A percentile compares a stretch with the other conserved stretches of the same genome.
These are phyloP conservation scores for Deroplatys truncata DNA, from an alignment of 2,888 invertebrate species.

Conservation along the genomic window DNA sequence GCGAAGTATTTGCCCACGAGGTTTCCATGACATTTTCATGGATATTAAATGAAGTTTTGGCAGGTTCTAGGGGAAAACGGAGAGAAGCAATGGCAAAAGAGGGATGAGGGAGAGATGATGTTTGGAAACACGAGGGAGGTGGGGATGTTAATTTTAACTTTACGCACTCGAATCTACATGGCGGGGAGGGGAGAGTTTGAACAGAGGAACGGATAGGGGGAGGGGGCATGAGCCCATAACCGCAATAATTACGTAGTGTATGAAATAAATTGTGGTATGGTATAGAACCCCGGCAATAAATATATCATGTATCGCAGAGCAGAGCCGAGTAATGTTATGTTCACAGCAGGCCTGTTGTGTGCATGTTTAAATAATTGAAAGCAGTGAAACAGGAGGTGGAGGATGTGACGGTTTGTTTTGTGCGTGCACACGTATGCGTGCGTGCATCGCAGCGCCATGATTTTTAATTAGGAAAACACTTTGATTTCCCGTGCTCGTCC, in stretches of 20 bases:
- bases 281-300: constrained; percentile 20
- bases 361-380: constrained; percentile 19
- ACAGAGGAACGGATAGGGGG: background rate
- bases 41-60: constrained; percentile 31
- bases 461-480: constrained; percentile 15
- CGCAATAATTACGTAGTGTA: constrained; percentile 26
- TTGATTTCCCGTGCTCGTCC: constrained; percentile 7
- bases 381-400: background rate
- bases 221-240: constrained; percentile 16
- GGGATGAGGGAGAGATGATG: background rate
- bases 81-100: background rate
- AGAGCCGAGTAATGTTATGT: background rate
- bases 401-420: background rate
- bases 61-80: constrained; percentile 17
- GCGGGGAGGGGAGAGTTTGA: background rate
- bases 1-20: constrained; percentile 10
- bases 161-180: constrained; percentile 14
- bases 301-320: constrained; percentile 20
- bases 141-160: constrained; percentile 27
- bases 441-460: background rate
- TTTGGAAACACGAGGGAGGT: background rate
- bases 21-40: constrained; percentile 24
- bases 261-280: constrained; percentile 27
- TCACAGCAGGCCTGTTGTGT: background rate
- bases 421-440: background rate